Evolutionary conservation across 2,888 invertebrate species (phyloP), one percentile per base, ranked within the genome.

Genomic region (Pseudolycoriella hygida): DNA sequence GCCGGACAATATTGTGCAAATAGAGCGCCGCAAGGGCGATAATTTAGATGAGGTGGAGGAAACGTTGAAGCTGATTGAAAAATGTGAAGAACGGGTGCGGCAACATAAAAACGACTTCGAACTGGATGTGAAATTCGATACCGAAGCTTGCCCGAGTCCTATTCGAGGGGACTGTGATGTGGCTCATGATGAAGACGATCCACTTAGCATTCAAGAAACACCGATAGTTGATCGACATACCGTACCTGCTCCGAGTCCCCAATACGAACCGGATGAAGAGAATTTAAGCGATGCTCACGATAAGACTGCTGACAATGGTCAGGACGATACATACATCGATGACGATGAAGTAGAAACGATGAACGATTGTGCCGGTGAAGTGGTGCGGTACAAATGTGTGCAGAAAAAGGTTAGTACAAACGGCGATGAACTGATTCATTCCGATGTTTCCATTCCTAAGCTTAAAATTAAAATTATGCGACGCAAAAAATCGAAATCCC

Each of bases 1-100:
- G 39, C 50, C 50, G 6, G 50, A 50, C 25, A 48, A 50, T 45
- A 46, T 50, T 41, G 48, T 50, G 11, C 47, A 43, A 41, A 19
- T 41, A 14, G 14, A 25, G 2, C 30, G 30, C 3, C 17, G 10
- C 31, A 38, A 11, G 12, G 15, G 18, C 14, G 14, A 17, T 12
- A 34, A 18, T 32, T 38, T 48, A 2, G 38, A 46, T 12, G 31
- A 38, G 31, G 43, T 48, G 2, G 41, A 46, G 30, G 41, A 43
- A 18, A 42, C 49, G 25, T 30, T 49, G 17, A 49, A 49, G 41
- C 43, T 47, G 37, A 45, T 44, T 10, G 49, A 47, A 41, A 46
- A 50, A 40, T 25, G 46, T 31, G 44, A 50, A 41, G 42, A 46
- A 30, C 46, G 45, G 18, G 45, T 40, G 14, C 47, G 47, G 25